phyloP scores from a whole-genome alignment of 2,888 invertebrate genomes.

The Andricus curvator region DNA sequence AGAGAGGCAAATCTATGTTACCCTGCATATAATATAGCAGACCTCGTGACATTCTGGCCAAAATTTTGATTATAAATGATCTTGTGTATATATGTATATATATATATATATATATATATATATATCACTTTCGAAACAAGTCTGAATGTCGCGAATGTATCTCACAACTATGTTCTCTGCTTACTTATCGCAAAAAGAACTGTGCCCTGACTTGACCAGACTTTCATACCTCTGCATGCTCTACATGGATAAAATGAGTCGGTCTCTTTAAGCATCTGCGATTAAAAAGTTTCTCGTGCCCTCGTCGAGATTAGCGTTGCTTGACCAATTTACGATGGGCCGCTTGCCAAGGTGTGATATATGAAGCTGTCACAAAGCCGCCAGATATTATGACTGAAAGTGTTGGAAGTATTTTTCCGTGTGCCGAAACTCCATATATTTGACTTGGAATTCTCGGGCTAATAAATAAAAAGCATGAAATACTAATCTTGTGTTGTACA shows the following conservation, averaged over 20 bases:
- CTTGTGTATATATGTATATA: too few relatives aligned
- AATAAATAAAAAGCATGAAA: neutral
- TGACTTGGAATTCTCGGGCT: neutral
- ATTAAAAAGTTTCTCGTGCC: slow-evolving; percentile 7
- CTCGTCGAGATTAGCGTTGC: neutral
- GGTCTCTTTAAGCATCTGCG: slow-evolving; percentile 7
- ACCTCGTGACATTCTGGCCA: neutral
- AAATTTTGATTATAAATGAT: neutral
- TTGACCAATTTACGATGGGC: slow-evolving; percentile 7
- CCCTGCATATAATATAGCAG: neutral
- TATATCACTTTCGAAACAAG: too few relatives aligned
- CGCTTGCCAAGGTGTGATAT: slow-evolving; percentile 2
- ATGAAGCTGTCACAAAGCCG: slow-evolving; percentile 4
- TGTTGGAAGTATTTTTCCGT: slow-evolving; percentile 1
- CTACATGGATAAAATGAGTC: neutral
- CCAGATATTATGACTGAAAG: slow-evolving; percentile 7
- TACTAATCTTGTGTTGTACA: neutral
- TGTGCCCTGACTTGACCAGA: neutral
- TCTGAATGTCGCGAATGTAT: neutral
- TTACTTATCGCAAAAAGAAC: slow-evolving; percentile 7
- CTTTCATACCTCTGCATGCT: neutral
- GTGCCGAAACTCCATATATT: neutral
- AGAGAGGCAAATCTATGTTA: neutral
- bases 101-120: too few relatives aligned
- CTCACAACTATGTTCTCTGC: neutral